A percentile compares a stretch with the other conserved stretches of the same genome.
These are phyloP conservation scores for Cherax quadricarinatus DNA, from an alignment of 1,140 invertebrate genomes.

Conservation along the genomic window DNA sequence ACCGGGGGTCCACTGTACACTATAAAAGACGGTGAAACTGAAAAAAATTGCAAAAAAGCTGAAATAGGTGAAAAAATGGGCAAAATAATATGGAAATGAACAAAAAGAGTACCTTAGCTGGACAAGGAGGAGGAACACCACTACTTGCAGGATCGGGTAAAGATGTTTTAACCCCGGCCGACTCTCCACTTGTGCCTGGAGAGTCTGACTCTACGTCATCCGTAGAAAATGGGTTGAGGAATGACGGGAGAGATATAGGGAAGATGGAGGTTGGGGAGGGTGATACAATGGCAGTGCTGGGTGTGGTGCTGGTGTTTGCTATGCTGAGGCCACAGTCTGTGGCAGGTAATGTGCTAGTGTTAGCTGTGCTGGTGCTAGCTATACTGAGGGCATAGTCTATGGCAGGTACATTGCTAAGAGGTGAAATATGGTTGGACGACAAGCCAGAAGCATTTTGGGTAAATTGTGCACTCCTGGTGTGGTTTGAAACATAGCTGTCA, in stretches of 20 bases:
- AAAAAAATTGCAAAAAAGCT: too few relatives aligned
- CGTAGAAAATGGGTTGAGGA: constrained; percentile 32
- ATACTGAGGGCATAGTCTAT: neutral
- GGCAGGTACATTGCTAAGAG: neutral
- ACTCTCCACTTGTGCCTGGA: neutral
- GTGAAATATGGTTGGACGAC: neutral
- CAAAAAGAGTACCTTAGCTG: neutral
- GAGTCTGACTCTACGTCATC: neutral
- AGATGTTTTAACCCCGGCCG: neutral
- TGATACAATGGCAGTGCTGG: neutral
- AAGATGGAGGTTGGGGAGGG: neutral
- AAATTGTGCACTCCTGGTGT: neutral
- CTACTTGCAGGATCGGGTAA: neutral
- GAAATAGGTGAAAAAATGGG: neutral
- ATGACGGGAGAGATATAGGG: constrained; percentile 22
- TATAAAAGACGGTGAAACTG: too few relatives aligned
- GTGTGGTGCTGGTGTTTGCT: neutral
- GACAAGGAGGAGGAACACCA: neutral
- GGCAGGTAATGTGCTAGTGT: neutral
- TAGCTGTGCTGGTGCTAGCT: neutral
- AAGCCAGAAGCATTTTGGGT: neutral
- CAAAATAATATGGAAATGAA: neutral
- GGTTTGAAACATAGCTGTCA: neutral
- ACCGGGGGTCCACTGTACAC: too few relatives aligned
- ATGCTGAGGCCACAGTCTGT: neutral